Evolutionary conservation across 2,888 invertebrate genomes (phyloP).

Genomic region (Prionchulus punctatus): DNA sequence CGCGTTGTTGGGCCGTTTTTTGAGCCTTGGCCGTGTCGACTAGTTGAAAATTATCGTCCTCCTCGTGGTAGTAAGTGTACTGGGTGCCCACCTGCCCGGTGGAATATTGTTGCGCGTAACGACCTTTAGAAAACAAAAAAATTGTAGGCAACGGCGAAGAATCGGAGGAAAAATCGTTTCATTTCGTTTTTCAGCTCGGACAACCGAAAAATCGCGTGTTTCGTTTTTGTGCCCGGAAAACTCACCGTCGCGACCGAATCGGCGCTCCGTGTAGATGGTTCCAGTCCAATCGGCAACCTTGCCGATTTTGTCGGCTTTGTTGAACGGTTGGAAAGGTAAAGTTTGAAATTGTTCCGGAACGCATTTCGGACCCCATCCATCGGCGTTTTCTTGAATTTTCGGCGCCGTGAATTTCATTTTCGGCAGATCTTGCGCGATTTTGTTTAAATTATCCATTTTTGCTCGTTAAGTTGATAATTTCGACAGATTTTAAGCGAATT

Average conservation of each 20-base stretch:
- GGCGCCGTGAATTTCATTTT: constrained; percentile 17
- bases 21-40: constrained; percentile 34
- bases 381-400: constrained; percentile 44
- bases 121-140: background rate
- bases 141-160: background rate
- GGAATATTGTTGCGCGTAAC: constrained; percentile 6
- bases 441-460: too few species aligned
- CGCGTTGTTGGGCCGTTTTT: constrained; percentile 8
- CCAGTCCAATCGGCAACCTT: constrained; percentile 95
- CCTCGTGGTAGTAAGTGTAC: constrained; percentile 95
- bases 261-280: constrained; percentile 73
- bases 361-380: constrained; percentile 92
- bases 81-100: constrained; percentile 52
- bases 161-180: background rate
- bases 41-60: constrained; percentile 95
- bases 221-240: too few species aligned
- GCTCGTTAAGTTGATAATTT: too few species aligned
- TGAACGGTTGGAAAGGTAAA: constrained; percentile 97
- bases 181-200: background rate
- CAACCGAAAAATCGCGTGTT: background rate
- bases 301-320: constrained; percentile 91
- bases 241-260: constrained; percentile 45
- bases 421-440: background rate
- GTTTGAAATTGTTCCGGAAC: constrained; percentile 82
- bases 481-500: too few species aligned